A percentile compares a stretch with the other conserved stretches of the same genome.
Evolutionary conservation across 2,113 vertebrate genomes (phyloP).

Genomic region (Sapayoa aenigma): DNA sequence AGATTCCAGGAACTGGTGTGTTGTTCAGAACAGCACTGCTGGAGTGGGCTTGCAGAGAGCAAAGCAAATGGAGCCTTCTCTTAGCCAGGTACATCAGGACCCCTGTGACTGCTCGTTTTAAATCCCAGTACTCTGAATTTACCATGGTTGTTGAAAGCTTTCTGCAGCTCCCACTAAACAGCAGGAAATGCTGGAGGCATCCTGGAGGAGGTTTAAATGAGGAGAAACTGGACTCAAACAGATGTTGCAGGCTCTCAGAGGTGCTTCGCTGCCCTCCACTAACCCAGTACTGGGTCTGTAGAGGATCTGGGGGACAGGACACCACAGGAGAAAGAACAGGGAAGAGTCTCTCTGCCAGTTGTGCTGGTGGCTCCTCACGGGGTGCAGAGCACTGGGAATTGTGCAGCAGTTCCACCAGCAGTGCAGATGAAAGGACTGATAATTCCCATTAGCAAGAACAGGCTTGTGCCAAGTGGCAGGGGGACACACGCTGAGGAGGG

Average conservation of each 20-base stretch:
- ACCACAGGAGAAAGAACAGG: accelerated
- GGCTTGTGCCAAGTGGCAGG: not conserved
- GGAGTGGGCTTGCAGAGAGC: constrained; percentile 7
- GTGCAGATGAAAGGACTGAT: not conserved
- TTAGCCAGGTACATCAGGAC: not conserved
- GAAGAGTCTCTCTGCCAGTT: not conserved
- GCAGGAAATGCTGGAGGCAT: not conserved
- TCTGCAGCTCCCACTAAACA: not conserved
- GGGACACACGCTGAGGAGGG: not conserved
- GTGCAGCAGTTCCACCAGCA: not conserved
- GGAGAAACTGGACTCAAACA: not conserved
- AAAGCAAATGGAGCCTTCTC: constrained; percentile 26
- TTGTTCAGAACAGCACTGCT: not conserved
- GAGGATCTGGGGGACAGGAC: not conserved
- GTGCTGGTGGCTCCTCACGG: not conserved
- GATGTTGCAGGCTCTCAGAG: not conserved
- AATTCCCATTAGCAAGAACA: not conserved
- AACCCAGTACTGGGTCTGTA: not conserved
- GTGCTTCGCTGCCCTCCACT: not conserved
- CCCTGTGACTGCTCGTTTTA: not conserved
- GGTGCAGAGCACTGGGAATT: not conserved
- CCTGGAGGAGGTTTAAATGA: not conserved
- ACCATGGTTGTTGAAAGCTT: not conserved
- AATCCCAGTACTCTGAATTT: not conserved
- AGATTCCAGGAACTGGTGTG: constrained; percentile 11